Conservation (phyloP, 2,797 vertebrate species). For the Hydrophis major region DNA sequence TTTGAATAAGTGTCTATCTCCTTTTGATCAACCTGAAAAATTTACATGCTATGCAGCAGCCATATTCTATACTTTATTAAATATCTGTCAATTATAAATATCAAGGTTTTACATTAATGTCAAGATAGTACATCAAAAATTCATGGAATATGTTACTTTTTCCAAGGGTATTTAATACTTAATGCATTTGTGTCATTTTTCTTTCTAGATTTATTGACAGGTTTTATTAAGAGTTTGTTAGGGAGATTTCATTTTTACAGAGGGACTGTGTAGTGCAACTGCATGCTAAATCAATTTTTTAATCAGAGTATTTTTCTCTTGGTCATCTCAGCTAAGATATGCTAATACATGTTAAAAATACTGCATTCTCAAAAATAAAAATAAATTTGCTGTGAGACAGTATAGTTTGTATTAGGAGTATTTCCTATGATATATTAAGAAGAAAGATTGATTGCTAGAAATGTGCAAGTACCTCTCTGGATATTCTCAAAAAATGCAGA, state of each 20-base stretch:
- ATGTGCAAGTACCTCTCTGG: accelerated
- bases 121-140: conserved; percentile 87
- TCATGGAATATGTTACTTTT: conserved; percentile 82
- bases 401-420: conserved; percentile 11
- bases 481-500: background rate
- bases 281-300: conserved; percentile 76
- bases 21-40: conserved; percentile 66
- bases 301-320: conserved; percentile 73
- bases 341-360: conserved; percentile 57
- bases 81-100: conserved; percentile 89
- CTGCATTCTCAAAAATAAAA: conserved; percentile 60
- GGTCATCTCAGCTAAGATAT: conserved; percentile 65
- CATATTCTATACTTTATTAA: conserved; percentile 82
- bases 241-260: conserved; percentile 77
- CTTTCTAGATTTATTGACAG: conserved; percentile 81
- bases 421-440: background rate
- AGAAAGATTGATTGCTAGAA: background rate
- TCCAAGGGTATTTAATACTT: conserved; percentile 84
- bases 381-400: conserved; percentile 48
- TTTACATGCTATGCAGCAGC: conserved; percentile 70
- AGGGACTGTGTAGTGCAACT: conserved; percentile 75
- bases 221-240: conserved; percentile 86
- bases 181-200: conserved; percentile 85
- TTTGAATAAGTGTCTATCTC: conserved; percentile 63
- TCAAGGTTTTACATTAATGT: conserved; percentile 86